phyloP scores from a whole-genome alignment of 2,113 vertebrate species.

The Oceanodroma tethys region DNA sequence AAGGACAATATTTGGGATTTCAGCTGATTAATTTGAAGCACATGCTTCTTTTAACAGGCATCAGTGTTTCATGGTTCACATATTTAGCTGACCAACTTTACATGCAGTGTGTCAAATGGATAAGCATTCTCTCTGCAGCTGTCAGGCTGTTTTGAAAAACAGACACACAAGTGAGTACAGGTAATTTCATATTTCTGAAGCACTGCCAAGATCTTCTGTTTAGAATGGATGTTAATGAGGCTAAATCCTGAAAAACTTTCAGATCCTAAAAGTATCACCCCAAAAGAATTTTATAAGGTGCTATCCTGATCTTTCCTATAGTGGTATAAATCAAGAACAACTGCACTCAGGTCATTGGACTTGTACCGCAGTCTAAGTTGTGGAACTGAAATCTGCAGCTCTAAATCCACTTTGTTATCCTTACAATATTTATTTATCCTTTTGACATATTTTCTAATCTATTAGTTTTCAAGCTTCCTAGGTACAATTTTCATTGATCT shows the following conservation, averaged over 20 bases:
- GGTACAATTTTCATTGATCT: neutral
- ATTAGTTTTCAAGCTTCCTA: neutral
- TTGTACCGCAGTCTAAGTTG: neutral
- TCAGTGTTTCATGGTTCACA: constrained; percentile 2
- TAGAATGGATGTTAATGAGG: neutral
- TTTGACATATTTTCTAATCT: neutral
- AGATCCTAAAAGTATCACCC: neutral
- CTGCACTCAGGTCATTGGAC: neutral
- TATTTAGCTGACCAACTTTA: constrained; percentile 18
- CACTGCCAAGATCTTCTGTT: neutral
- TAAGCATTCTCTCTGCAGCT: neutral
- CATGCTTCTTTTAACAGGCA: constrained; percentile 11
- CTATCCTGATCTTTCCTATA: neutral
- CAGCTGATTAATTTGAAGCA: constrained; percentile 62
- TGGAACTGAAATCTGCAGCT: neutral
- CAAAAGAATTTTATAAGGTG: neutral
- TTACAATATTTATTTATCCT: neutral
- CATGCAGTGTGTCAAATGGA: constrained; percentile 6
- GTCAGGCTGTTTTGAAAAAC: constrained; percentile 5
- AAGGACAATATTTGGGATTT: constrained; percentile 15
- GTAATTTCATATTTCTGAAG: neutral
- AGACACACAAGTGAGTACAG: neutral
- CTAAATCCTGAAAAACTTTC: neutral
- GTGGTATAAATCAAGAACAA: neutral
- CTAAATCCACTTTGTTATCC: neutral